Evolutionary conservation across 1,140 invertebrate genomes (phyloP).

Genomic region (Zaprionus inermis): DNA sequence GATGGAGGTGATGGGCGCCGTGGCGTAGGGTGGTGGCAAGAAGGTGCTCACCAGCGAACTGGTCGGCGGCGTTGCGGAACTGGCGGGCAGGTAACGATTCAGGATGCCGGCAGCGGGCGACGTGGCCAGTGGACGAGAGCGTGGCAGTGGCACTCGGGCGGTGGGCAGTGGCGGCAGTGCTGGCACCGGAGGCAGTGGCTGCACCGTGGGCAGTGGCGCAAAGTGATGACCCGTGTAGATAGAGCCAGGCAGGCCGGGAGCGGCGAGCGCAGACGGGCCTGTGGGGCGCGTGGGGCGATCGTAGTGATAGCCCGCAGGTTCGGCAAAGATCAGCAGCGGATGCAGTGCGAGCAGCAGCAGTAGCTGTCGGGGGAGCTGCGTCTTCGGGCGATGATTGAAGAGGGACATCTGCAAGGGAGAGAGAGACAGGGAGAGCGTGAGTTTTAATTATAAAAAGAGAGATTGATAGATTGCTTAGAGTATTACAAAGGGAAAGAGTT

Average conservation of each 20-base stretch:
- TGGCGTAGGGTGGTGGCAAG: constrained; percentile 7
- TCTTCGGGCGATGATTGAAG: constrained; percentile 15
- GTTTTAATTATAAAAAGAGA: too few relatives aligned
- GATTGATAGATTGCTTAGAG: too few relatives aligned
- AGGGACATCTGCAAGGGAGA: constrained; percentile 51
- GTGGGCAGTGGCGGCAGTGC: constrained; percentile 67
- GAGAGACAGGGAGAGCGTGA: not conserved
- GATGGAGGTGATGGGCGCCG: constrained; percentile 46
- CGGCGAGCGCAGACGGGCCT: constrained; percentile 25
- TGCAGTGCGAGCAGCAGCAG: constrained; percentile 27
- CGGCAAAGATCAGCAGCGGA: constrained; percentile 3
- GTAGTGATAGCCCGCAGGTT: constrained; percentile 67
- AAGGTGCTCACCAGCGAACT: constrained; percentile 12
- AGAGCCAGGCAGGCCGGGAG: constrained; percentile 4
- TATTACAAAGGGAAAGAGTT: not conserved
- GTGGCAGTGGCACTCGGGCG: constrained; percentile 39
- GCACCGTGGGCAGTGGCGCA: constrained; percentile 64
- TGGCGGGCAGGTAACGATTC: constrained; percentile 4
- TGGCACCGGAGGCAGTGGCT: constrained; percentile 70
- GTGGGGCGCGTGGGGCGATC: constrained; percentile 59
- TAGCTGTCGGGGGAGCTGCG: constrained; percentile 9
- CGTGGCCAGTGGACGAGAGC: constrained; percentile 42
- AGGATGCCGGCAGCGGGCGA: constrained; percentile 18
- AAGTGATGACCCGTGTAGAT: constrained; percentile 64
- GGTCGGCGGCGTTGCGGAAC: not conserved